phyloP scores from a whole-genome alignment of 2,797 vertebrate genomes.

The Alfaro cultratus region DNA sequence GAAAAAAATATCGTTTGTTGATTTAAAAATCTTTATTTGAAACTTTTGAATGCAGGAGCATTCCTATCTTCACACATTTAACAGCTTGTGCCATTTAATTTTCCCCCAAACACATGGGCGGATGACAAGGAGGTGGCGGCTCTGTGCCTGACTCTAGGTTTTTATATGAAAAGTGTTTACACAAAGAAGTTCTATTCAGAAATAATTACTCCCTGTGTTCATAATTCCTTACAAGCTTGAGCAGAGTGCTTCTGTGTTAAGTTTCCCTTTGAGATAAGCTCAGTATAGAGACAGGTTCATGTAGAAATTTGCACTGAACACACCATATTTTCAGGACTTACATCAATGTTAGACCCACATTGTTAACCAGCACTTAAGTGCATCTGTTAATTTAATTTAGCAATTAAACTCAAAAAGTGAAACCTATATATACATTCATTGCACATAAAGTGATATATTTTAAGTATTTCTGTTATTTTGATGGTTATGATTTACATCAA shows the following conservation, averaged over 20 bases:
- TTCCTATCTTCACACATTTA: slow-evolving; percentile 67
- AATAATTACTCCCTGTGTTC: slow-evolving; percentile 35
- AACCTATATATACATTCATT: neutral
- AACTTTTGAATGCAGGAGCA: slow-evolving; percentile 36
- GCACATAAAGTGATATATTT: neutral
- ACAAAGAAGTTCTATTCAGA: slow-evolving; percentile 70
- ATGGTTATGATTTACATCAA: neutral
- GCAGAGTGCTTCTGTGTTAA: slow-evolving; percentile 10
- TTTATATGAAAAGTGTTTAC: slow-evolving; percentile 76
- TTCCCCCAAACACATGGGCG: slow-evolving; percentile 19
- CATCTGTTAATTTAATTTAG: neutral
- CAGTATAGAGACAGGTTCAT: slow-evolving; percentile 28
- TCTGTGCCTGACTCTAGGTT: slow-evolving; percentile 73
- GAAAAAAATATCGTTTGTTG: neutral
- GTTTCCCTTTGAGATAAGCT: slow-evolving; percentile 28
- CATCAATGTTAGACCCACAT: slow-evolving; percentile 24
- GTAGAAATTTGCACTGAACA: slow-evolving; percentile 65
- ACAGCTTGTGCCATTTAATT: slow-evolving; percentile 59
- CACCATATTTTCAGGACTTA: slow-evolving; percentile 45
- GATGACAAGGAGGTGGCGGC: slow-evolving; percentile 41
- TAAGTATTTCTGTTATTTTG: neutral
- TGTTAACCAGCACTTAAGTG: neutral
- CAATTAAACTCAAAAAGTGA: neutral
- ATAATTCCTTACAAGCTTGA: slow-evolving; percentile 43
- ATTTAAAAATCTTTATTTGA: neutral